Percentiles rank a stretch among this genome's conserved stretches.
Conservation (phyloP, 2,797 vertebrate genomes). For the Smutsia gigantea region DNA sequence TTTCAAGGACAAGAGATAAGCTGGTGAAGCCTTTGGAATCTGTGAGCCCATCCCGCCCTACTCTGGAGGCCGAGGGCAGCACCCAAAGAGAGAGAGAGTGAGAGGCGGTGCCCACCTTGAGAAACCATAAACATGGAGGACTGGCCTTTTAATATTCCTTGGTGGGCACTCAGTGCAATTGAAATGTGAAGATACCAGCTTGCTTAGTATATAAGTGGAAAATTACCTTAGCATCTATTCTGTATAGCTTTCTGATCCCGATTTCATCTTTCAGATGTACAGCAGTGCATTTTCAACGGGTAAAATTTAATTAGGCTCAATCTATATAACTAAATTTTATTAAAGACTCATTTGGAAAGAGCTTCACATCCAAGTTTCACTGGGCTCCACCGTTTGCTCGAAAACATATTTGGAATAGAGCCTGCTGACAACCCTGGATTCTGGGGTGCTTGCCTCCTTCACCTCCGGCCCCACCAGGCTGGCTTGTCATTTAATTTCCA, state of each 20-base stretch:
- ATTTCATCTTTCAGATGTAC: slow-evolving; percentile 76
- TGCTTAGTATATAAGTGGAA: slow-evolving; percentile 76
- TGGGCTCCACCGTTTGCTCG: slow-evolving; percentile 25
- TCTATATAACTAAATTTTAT: slow-evolving; percentile 85
- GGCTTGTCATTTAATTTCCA: slow-evolving; percentile 57
- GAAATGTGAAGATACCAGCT: slow-evolving; percentile 68
- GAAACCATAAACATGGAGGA: not conserved
- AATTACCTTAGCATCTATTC: slow-evolving; percentile 75
- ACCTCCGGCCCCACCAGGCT: not conserved
- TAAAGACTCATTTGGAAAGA: slow-evolving; percentile 82
- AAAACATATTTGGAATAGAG: slow-evolving; percentile 50
- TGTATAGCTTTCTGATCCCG: slow-evolving; percentile 67
- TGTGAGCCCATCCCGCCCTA: not conserved
- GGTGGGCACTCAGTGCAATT: not conserved
- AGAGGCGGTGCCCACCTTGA: rapidly evolving
- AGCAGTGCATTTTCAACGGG: slow-evolving; percentile 67
- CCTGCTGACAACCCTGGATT: not conserved
- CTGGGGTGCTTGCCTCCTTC: rapidly evolving
- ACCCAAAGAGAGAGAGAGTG: not conserved
- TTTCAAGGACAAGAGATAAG: not conserved
- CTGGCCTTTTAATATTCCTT: slow-evolving; percentile 46
- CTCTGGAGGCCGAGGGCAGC: not conserved
- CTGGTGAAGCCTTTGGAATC: not conserved
- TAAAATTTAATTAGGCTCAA: slow-evolving; percentile 85
- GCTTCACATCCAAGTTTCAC: slow-evolving; percentile 65